Conservation (phyloP, 2,797 vertebrate species). For the Diplodus puntazzo region DNA sequence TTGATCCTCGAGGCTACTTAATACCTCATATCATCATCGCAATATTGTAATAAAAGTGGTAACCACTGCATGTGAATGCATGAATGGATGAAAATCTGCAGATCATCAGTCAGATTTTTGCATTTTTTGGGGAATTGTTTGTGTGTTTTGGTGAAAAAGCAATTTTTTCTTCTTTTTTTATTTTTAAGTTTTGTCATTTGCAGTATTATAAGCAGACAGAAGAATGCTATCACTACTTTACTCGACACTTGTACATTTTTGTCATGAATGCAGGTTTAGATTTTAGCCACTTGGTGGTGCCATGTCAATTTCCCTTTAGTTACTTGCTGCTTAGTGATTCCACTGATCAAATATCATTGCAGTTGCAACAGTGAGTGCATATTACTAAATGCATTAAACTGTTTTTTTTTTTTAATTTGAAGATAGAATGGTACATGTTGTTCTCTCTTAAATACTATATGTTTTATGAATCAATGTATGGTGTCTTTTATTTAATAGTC, state of each 20-base stretch:
- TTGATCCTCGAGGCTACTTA: too few relatives aligned
- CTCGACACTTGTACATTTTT: neutral
- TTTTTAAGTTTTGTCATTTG: neutral
- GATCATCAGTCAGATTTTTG: too few relatives aligned
- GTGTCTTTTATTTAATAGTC: neutral
- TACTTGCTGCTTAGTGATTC: neutral
- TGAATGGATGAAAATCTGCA: too few relatives aligned
- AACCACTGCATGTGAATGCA: too few relatives aligned
- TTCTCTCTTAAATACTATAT: neutral
- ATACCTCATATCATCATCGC: too few relatives aligned
- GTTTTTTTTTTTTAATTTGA: neutral
- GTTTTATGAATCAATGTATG: neutral
- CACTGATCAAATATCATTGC: neutral
- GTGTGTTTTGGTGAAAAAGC: too few relatives aligned
- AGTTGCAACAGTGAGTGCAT: neutral
- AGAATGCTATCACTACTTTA: neutral
- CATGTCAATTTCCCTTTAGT: neutral
- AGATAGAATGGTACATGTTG: neutral
- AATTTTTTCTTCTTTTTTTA: too few relatives aligned
- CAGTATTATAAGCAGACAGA: neutral
- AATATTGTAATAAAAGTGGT: too few relatives aligned
- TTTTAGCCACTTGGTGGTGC: slow-evolving; percentile 21
- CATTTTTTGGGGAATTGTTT: too few relatives aligned
- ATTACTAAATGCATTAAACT: neutral
- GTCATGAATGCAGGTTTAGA: neutral